Base-by-base conservation (phyloP, 2,888 invertebrate genomes). In the Euplagia quadripunctaria region DNA sequence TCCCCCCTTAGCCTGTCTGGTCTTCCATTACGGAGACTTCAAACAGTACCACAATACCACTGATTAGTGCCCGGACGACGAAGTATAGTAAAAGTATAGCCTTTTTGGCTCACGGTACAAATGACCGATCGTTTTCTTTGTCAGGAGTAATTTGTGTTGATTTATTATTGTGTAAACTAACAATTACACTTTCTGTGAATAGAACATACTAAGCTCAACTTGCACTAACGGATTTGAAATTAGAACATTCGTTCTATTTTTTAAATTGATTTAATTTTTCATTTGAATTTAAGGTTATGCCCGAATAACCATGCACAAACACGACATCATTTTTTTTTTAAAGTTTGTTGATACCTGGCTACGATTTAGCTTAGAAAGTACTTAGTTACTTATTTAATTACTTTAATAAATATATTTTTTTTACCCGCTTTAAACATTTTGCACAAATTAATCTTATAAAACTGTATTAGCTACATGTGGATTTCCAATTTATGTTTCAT, bases 1-100 rank as follows among this genome's bases (percentile, higher is more conserved):
- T 90, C 89, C 92, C 94, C 92, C 92, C 92, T 91, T 91, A 92
- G 92, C 85, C 91, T 89, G 94, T 94, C 95, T 94, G 93, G 93
- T 93, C 94, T 91, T 92, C 89, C 88, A 90, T 92, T 92, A 89
- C 87, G 84, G 86, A 88, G 90, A 91, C 93, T 92, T 94, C 94
- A 94, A 93, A 94, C 90, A 86, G 79, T 67, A 84, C 89, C 90
- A 93, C 93, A 92, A 92, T 91, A 90, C 82, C 90, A 85, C 87
- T 93, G 94, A 94, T 94, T 94, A 93, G 90, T 90, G 89, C 84
- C 77, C 83, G 85, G 86, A 85, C 83, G 72, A 75, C 79, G 71
- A 73, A 61, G 73, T 74, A 63, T 74, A 49, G 49, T 17, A 64
- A 64, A 49, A 66, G 58, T 70, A 78, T 76, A 75, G 77, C 74